Conservation (phyloP, 1,140 invertebrate genomes). For the Ditylenchus dipsaci region DNA sequence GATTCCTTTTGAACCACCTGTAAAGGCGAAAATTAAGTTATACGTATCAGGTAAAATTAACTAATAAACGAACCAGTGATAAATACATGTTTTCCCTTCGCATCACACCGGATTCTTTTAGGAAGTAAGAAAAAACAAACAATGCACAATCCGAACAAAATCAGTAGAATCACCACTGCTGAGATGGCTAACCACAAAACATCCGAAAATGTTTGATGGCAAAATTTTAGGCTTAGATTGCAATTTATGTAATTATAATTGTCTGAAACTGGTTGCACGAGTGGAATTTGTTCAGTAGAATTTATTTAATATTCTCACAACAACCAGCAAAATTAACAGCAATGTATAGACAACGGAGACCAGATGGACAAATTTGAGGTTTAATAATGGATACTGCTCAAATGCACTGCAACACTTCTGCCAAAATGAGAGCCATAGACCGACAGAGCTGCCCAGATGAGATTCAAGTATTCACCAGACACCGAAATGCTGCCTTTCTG, state of each 20-base stretch:
- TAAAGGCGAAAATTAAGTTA: no score
- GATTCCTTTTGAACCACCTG: conserved; percentile 88
- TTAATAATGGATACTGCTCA: conserved; percentile 18
- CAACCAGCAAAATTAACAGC: conserved; percentile 3
- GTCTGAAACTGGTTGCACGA: background rate
- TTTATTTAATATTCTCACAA: conserved; percentile 4
- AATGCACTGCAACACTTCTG: conserved; percentile 21
- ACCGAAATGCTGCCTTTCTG: conserved; percentile 13
- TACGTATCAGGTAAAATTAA: no score
- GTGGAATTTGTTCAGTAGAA: background rate
- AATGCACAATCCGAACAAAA: conserved; percentile 1
- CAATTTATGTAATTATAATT: no score
- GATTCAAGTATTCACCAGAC: conserved; percentile 12
- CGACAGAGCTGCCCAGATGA: conserved; percentile 27
- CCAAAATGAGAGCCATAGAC: conserved; percentile 32
- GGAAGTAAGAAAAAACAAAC: conserved; percentile 14
- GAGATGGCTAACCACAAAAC: no score
- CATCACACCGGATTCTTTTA: conserved; percentile 20
- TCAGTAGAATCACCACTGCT: background rate
- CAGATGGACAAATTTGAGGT: no score
- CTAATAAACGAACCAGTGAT: conserved; percentile 37
- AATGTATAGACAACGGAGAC: background rate
- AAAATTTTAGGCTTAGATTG: no score
- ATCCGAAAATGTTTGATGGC: no score
- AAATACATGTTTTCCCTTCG: conserved; percentile 42